Conservation (phyloP, 1,140 invertebrate species). For the Eupeodes corollae region DNA sequence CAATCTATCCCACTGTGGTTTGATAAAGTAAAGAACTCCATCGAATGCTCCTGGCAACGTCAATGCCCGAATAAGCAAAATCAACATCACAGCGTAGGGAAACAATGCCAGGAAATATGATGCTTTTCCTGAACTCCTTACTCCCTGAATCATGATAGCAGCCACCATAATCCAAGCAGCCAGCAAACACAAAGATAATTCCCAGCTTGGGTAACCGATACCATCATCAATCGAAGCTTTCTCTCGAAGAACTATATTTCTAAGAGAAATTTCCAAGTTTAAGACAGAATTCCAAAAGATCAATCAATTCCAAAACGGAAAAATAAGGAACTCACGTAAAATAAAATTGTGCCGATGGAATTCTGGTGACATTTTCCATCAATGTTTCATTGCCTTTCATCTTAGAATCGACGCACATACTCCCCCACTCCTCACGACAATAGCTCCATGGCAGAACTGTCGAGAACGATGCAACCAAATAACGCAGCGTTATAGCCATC, state of each 20-base stretch:
- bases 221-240: conserved; percentile 56
- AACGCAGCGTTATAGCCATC: conserved; percentile 62
- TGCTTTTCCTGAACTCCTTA: conserved; percentile 65
- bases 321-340: conserved; percentile 43
- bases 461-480: conserved; percentile 51
- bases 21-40: conserved; percentile 70
- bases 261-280: conserved; percentile 38
- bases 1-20: conserved; percentile 58
- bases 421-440: conserved; percentile 47
- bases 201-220: conserved; percentile 60
- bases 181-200: conserved; percentile 60
- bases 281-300: background rate
- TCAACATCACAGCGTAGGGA: conserved; percentile 69
- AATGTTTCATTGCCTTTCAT: background rate
- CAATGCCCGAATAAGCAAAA: conserved; percentile 57
- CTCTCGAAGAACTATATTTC: conserved; percentile 55
- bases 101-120: conserved; percentile 78
- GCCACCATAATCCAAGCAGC: conserved; percentile 69
- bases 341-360: conserved; percentile 48
- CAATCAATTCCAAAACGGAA: background rate
- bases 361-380: conserved; percentile 9
- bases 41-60: conserved; percentile 62
- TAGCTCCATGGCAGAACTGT: conserved; percentile 48
- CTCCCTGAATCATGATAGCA: conserved; percentile 62
- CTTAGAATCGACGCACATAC: conserved; percentile 23